Conservation (phyloP, 2,888 invertebrate genomes). For the Troides aeacus region DNA sequence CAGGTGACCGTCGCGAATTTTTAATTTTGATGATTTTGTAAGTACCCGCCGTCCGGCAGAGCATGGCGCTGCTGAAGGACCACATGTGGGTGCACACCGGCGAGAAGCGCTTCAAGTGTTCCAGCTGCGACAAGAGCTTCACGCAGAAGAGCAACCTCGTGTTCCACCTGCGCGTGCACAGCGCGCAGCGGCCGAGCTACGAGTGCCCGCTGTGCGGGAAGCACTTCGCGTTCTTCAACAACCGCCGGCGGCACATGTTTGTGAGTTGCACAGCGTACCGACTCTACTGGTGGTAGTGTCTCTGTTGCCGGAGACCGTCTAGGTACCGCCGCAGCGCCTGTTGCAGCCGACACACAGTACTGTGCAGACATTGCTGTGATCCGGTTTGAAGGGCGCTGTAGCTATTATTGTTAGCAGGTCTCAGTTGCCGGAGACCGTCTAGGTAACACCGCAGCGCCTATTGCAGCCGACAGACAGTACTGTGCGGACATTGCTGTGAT, state of each 20-base stretch:
- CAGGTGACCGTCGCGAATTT: no score
- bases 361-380: no score
- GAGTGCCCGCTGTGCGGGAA: constrained; percentile 69
- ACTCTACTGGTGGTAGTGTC: no score
- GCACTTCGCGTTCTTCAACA: constrained; percentile 68
- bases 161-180: constrained; percentile 64
- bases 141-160: constrained; percentile 67
- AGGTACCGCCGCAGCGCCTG: no score
- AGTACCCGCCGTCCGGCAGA: constrained; percentile 42
- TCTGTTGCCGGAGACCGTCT: no score
- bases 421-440: no score
- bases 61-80: constrained; percentile 66
- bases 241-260: constrained; percentile 69
- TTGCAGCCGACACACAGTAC: no score
- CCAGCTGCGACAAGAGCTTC: constrained; percentile 67
- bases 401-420: no score
- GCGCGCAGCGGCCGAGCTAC: constrained; percentile 54
- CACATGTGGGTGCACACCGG: constrained; percentile 73
- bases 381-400: no score
- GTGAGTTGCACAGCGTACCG: constrained; percentile 46
- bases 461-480: no score
- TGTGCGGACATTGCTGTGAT: no score
- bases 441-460: no score
- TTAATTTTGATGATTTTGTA: not conserved
- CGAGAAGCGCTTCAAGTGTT: constrained; percentile 68